Evolutionary conservation across 2,113 vertebrate species (phyloP), one percentile per base, ranked within the genome.

Genomic region (Brienomyrus brachyistius): DNA sequence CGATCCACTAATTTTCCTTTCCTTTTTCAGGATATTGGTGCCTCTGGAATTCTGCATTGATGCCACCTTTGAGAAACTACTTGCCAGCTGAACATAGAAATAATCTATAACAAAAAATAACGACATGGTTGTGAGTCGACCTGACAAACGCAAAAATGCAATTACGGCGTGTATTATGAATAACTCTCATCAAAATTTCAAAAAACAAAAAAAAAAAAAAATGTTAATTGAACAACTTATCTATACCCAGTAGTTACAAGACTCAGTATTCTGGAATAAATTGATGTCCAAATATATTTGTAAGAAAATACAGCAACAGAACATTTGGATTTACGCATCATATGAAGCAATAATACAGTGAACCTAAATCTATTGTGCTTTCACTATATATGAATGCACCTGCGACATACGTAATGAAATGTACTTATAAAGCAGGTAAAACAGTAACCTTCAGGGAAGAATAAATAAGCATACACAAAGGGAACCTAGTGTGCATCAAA

Each of bases 1-100:
- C 6, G 35, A 77, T 77, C 70, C 31, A 43, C 17, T 80, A 17
- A 80, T 40, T 40, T 80, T 19, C 6, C 4, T 80, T 35, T 80
- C 74, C 74, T 19, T 80, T 80, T 80, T 80, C 74, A 80, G 74
- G 74, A 80, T 80, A 80, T 43, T 80, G 74, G 35, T 43, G 74
- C 74, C 31, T 43, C 74, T 80, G 74, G 74, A 80, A 43, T 80
- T 35, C 74, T 80, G 43, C 35, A 80, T 43, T 80, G 74, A 80
- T 40, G 74, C 74, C 74, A 40, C 11, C 31, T 43, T 80, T 43
- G 13, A 19, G 15, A 80, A 43, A 80, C 13, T 7, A 43, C 35
- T 15, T 77, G 70, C 4, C 70, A 77, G 40, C 70, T 19, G 70
- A 40, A 77, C 70, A 40, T 6, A 17, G 31, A 11, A 80, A 80